Evolutionary conservation across 2,888 invertebrate genomes (phyloP), one percentile per base, ranked within the genome.

Genomic region (Trachelus stipa): DNA sequence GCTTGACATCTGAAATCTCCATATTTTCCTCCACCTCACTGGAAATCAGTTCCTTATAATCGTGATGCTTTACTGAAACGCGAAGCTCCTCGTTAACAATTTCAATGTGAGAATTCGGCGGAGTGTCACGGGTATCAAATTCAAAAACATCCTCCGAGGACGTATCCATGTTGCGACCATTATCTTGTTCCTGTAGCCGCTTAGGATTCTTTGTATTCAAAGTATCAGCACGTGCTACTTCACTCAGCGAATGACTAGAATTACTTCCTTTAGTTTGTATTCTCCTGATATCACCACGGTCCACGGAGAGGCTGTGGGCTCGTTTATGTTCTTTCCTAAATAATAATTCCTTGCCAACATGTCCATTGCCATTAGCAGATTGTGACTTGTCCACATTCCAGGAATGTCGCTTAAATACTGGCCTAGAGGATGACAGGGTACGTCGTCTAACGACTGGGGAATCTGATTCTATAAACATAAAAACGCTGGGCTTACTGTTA

Each of bases 381-480:
- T 83, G 79, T 31, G 79, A 82, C 79, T 88, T 88, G 71, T 92
- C 92, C 11, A 90, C 88, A 79, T 92, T 92, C 93, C 92, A 92
- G 1, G 92, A 92, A 82, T 92, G 92, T 37, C 92, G 88, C 73
- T 92, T 92, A 35, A 91, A 90, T 9, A 91, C 85, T 4, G 92
- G 88, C 68, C 90, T 88, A 2, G 92, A 91, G 3, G 91, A 90
- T 4, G 92, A 92, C 31, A 92, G 80, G 0, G 91, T 91, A 73
- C 90, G 89, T n/a, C 92, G 88, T 79, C 92, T 86, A 1, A 91
- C 91, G 0, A 91, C 89, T 1, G 92, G 91, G 6, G 92, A 91
- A 81, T 93, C 92, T 4, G 92, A 91, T 79, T 93, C 93, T 77
- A 93, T 93, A 78, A 92, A 93, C 92, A 93, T 92, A 78, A 92